A percentile compares a stretch with the other conserved stretches of the same genome.
phyloP scores from a whole-genome alignment of 2,113 vertebrate genomes.

The Anolis carolinensis region DNA sequence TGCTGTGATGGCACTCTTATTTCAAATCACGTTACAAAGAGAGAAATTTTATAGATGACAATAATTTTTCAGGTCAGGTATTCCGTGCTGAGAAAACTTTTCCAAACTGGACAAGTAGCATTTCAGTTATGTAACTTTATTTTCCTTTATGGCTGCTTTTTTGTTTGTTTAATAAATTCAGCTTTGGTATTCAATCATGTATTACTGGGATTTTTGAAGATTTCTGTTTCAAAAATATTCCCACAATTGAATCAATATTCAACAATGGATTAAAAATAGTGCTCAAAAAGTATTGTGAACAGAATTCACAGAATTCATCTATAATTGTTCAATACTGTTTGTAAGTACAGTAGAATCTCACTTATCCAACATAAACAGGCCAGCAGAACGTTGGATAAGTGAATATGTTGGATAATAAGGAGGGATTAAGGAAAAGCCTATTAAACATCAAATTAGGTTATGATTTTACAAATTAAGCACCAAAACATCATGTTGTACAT shows the following conservation, averaged over 20 bases:
- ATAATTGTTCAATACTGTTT: background rate
- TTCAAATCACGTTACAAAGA: constrained; percentile 29
- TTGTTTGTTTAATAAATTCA: background rate
- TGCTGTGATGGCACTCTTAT: constrained; percentile 1
- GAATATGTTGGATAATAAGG: too few relatives aligned
- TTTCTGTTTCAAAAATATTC: background rate
- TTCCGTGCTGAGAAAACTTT: constrained; percentile 19
- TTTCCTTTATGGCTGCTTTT: background rate
- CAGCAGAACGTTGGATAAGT: too few relatives aligned
- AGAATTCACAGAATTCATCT: background rate
- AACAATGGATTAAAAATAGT: background rate
- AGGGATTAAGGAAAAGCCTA: too few relatives aligned
- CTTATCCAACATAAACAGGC: too few relatives aligned
- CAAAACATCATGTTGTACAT: too few relatives aligned
- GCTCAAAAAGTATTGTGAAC: background rate
- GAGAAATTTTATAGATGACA: constrained; percentile 10
- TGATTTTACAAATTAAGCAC: too few relatives aligned
- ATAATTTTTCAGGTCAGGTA: constrained; percentile 21
- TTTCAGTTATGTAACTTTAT: background rate
- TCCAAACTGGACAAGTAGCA: background rate
- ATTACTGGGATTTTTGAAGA: background rate
- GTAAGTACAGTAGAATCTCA: too few relatives aligned
- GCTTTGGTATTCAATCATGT: background rate
- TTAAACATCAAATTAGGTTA: too few relatives aligned
- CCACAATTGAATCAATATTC: background rate